These are phyloP conservation scores for Sapajus apella DNA, from an alignment of 2,113 vertebrate species.

Conservation along the genomic window DNA sequence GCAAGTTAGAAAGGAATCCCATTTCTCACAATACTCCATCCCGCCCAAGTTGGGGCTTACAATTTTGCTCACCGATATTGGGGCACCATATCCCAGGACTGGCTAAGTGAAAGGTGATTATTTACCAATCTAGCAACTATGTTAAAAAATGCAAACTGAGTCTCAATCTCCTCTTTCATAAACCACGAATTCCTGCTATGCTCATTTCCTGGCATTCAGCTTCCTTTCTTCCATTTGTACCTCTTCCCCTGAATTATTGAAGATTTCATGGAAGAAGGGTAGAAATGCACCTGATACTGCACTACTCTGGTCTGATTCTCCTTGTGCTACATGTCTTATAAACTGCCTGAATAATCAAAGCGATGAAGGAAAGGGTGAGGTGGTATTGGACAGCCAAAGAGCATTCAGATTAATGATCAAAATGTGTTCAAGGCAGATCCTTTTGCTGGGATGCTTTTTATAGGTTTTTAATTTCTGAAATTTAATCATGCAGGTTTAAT, in stretches of 20 bases:
- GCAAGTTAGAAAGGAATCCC: not conserved
- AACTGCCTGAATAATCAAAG: not conserved
- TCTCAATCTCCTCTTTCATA: not conserved
- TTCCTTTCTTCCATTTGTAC: not conserved
- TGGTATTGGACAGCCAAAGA: conserved; percentile 42
- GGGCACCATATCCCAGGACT: not conserved
- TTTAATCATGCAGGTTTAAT: conserved; percentile 72
- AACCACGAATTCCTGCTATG: not conserved
- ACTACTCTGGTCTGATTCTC: not conserved
- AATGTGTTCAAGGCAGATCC: conserved; percentile 52
- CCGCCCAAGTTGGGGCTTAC: not conserved
- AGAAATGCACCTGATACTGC: not conserved
- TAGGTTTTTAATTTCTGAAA: conserved; percentile 66
- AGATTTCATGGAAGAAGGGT: not conserved
- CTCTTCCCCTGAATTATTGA: conserved; percentile 11
- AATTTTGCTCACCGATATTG: not conserved
- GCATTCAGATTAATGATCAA: conserved; percentile 66
- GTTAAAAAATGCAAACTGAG: not conserved
- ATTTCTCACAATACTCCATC: not conserved
- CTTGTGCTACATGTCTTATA: not conserved
- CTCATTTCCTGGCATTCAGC: not conserved
- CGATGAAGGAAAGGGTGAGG: not conserved
- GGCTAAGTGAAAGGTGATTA: not conserved
- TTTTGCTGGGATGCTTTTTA: conserved; percentile 58
- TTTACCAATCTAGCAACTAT: not conserved